These are phyloP conservation scores for Aphidius colemani DNA, from an alignment of 2,888 invertebrate species.

Conservation along the genomic window DNA sequence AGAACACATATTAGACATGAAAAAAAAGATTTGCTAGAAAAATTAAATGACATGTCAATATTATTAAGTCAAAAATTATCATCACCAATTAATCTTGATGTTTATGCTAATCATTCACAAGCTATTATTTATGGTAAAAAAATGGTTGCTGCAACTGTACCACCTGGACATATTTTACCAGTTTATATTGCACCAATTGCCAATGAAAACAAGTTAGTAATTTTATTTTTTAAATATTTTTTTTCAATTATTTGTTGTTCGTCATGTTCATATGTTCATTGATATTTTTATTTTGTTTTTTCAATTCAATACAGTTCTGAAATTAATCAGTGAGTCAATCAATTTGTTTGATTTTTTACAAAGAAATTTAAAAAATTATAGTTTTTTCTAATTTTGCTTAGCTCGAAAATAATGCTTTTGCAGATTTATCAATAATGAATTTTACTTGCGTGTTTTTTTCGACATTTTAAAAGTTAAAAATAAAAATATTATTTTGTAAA, in stretches of 20 bases:
- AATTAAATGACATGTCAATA: slow-evolving; percentile 78
- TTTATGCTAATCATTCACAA: slow-evolving; percentile 72
- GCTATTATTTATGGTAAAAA: slow-evolving; percentile 81
- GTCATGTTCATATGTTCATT: too few species aligned
- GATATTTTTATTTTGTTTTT: slow-evolving; percentile 1
- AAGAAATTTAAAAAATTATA: too few species aligned
- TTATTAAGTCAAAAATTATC: slow-evolving; percentile 77
- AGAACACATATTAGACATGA: slow-evolving; percentile 90
- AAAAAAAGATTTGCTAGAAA: slow-evolving; percentile 81
- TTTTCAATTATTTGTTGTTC: not conserved
- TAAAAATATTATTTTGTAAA: slow-evolving; percentile 1
- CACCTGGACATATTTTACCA: slow-evolving; percentile 70
- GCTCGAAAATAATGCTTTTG: too few species aligned
- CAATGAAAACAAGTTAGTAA: slow-evolving; percentile 79
- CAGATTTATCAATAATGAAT: not conserved
- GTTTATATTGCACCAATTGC: slow-evolving; percentile 79
- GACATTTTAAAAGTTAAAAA: not conserved
- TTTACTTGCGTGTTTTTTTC: slow-evolving; percentile 15
- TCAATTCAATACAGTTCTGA: slow-evolving; percentile 7
- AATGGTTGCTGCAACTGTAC: slow-evolving; percentile 65
- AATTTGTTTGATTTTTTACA: too few species aligned
- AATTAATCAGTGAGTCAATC: not conserved
- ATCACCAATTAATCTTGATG: slow-evolving; percentile 74
- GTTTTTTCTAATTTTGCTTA: too few species aligned
- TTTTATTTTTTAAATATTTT: slow-evolving; percentile 17